Evolutionary conservation across 2,797 vertebrate species (phyloP).

Genomic region (Eurystomus glaucurus): DNA sequence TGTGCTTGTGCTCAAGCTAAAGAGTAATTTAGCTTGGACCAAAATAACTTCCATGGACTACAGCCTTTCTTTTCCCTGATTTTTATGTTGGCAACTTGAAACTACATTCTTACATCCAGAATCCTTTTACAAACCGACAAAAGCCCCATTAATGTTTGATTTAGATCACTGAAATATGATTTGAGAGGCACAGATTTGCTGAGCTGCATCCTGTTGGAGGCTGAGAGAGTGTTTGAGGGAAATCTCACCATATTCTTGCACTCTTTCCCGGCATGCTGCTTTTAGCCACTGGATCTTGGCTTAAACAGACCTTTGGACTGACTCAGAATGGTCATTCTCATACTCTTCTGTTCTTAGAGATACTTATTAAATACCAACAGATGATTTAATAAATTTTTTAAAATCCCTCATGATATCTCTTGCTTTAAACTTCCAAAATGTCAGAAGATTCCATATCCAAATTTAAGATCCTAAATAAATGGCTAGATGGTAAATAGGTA

Average conservation of each 20-base stretch:
- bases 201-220: neutral
- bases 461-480: neutral
- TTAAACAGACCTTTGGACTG: neutral
- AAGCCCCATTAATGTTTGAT: neutral
- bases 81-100: neutral
- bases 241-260: neutral
- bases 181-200: neutral
- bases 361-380: neutral
- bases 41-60: conserved; percentile 21
- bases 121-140: neutral
- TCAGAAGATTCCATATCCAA: neutral
- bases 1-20: neutral
- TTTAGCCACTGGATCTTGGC: neutral
- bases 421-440: neutral
- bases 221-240: neutral
- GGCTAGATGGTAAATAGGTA: neutral
- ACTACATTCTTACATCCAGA: neutral
- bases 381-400: neutral
- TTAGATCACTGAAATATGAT: conserved; percentile 1
- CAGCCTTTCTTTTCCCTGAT: neutral
- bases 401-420: neutral
- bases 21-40: conserved; percentile 10
- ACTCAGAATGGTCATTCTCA: neutral
- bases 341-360: neutral
- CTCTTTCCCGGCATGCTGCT: neutral